Conservation (phyloP, 2,888 invertebrate genomes). For the Agrotis puta region DNA sequence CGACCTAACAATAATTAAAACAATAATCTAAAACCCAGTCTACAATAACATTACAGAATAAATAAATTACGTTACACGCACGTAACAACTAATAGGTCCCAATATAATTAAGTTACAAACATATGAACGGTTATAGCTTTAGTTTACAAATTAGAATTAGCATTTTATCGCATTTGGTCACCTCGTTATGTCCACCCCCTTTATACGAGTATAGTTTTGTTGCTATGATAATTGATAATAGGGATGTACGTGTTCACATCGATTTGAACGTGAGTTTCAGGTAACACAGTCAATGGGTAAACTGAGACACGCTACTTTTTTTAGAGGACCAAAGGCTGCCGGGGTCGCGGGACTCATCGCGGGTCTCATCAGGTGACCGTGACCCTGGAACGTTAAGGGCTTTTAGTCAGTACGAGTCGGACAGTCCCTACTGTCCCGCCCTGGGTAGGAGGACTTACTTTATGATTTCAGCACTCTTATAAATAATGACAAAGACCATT, state of each 20-base stretch:
- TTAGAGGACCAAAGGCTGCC: too few relatives aligned
- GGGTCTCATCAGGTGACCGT: too few relatives aligned
- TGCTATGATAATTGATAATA: slow-evolving; percentile 57
- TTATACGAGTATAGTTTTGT: slow-evolving; percentile 22
- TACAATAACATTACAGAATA: slow-evolving; percentile 17
- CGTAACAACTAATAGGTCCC: slow-evolving; percentile 37
- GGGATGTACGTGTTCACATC: slow-evolving; percentile 16
- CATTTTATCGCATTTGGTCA: slow-evolving; percentile 58
- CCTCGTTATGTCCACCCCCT: slow-evolving; percentile 33
- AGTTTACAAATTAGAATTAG: slow-evolving; percentile 59
- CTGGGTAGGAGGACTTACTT: too few relatives aligned
- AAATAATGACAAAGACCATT: too few relatives aligned
- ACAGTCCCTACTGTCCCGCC: too few relatives aligned
- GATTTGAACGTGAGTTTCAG: slow-evolving; percentile 10
- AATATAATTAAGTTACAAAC: slow-evolving; percentile 49
- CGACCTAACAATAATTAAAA: slow-evolving; percentile 26
- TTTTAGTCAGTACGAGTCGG: too few relatives aligned
- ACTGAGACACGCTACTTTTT: neutral
- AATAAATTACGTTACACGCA: slow-evolving; percentile 40
- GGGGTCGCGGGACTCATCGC: too few relatives aligned
- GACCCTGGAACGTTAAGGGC: too few relatives aligned
- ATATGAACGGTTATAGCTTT: slow-evolving; percentile 21
- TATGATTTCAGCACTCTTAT: too few relatives aligned
- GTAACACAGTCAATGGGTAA: slow-evolving; percentile 5
- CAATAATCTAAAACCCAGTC: slow-evolving; percentile 14